A percentile compares a stretch with the other conserved stretches of the same genome.
These are phyloP conservation scores for Raja brachyura DNA, from an alignment of 2,113 vertebrate species.

Conservation along the genomic window DNA sequence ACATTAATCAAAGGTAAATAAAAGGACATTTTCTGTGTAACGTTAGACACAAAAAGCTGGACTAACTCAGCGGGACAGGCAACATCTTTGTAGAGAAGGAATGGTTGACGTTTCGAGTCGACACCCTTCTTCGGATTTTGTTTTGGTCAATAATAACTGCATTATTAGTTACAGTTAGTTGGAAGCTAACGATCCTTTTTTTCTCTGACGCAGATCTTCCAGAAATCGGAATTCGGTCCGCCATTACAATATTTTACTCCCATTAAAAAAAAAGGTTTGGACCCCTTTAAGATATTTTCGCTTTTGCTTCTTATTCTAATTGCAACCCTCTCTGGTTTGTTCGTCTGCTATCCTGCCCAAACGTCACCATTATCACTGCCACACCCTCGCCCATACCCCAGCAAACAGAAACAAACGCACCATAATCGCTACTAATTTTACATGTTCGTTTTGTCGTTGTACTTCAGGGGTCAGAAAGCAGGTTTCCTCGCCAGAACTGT, in stretches of 20 bases:
- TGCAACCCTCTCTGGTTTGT: background rate
- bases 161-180: constrained; percentile 24
- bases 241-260: background rate
- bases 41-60: no score
- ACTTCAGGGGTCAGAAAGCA: constrained; percentile 29
- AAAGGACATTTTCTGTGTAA: background rate
- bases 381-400: no score
- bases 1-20: background rate
- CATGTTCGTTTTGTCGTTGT: constrained; percentile 1
- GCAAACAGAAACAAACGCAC: no score
- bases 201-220: background rate
- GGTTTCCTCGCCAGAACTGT: constrained; percentile 39
- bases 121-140: no score
- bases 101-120: no score
- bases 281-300: background rate
- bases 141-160: background rate
- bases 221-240: constrained; percentile 38
- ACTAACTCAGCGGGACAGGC: no score
- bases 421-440: constrained; percentile 14
- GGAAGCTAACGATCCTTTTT: constrained; percentile 14
- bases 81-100: no score
- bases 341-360: no score
- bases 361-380: no score
- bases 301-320: constrained; percentile 30
- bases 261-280: background rate